Evolutionary conservation across 2,888 invertebrate genomes (phyloP).

Genomic region (Caradrina kadenii): DNA sequence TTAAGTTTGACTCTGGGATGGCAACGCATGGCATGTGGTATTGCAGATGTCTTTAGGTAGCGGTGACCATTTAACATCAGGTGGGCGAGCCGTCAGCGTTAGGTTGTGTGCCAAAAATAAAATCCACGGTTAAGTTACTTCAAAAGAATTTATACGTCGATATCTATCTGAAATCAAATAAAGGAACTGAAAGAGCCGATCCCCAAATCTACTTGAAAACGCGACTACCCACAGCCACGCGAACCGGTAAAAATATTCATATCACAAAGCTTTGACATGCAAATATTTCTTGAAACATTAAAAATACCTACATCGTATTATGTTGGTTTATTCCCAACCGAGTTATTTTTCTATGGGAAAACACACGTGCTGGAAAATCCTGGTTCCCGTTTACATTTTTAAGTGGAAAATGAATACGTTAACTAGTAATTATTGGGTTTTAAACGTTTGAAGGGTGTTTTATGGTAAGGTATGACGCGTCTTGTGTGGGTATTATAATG

Average conservation of each 20-base stretch:
- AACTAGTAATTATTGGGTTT: constrained; percentile 57
- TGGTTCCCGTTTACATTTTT: constrained; percentile 56
- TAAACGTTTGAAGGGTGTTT: constrained; percentile 41
- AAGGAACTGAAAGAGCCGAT: constrained; percentile 16
- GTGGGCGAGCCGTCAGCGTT: too few species aligned
- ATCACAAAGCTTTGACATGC: constrained; percentile 63
- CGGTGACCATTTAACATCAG: too few species aligned
- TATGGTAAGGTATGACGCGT: constrained; percentile 13
- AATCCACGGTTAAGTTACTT: too few species aligned
- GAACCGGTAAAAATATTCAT: constrained; percentile 60
- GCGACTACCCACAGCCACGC: constrained; percentile 34
- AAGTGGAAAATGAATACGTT: constrained; percentile 62
- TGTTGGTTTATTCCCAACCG: constrained; percentile 48
- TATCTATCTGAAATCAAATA: constrained; percentile 6
- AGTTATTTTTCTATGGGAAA: constrained; percentile 62
- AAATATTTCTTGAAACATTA: constrained; percentile 62
- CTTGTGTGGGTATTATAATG: neutral
- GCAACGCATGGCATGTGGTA: too few species aligned
- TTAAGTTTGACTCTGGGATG: too few species aligned
- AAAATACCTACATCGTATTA: constrained; percentile 60
- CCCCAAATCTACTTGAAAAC: constrained; percentile 40
- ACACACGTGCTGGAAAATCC: constrained; percentile 62
- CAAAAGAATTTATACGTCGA: neutral
- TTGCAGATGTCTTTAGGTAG: too few species aligned
- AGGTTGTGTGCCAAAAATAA: too few species aligned